phyloP scores from a whole-genome alignment of 92 coral and sea anemone species.

The Isaurus tuberculatus region DNA sequence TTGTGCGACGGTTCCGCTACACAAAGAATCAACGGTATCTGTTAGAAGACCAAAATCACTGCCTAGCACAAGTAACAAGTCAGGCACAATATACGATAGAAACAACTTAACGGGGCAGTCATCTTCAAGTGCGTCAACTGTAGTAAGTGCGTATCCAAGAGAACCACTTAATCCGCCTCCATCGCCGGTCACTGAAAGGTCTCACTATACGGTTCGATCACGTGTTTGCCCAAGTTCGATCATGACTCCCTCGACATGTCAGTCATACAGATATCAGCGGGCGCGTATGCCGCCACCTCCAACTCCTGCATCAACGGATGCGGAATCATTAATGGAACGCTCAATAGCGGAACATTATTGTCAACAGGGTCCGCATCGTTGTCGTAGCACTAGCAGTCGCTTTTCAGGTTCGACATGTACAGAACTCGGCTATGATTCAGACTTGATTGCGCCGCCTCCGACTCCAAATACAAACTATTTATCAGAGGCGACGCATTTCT shows the following conservation, averaged over 20 bases:
- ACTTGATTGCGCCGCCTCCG: conserved; percentile 95
- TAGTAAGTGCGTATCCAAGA: conserved; percentile 81
- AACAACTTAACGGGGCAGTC: conserved; percentile 93
- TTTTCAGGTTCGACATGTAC: conserved; percentile 72
- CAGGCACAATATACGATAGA: conserved; percentile 93
- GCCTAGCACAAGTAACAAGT: conserved; percentile 74
- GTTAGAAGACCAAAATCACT: conserved; percentile 63
- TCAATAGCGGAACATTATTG: conserved; percentile 69
- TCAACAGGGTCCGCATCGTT: conserved; percentile 75
- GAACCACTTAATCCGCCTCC: conserved; percentile 97
- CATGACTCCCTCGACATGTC: conserved; percentile 92
- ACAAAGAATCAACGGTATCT: conserved; percentile 70
- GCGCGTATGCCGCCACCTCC: conserved; percentile 95
- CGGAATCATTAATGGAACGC: conserved; percentile 78
- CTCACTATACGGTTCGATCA: conserved; percentile 84
- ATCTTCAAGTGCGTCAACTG: conserved; percentile 88
- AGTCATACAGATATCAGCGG: conserved; percentile 84
- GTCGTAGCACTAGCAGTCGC: conserved; percentile 70
- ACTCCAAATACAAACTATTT: conserved; percentile 97
- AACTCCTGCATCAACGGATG: conserved; percentile 92
- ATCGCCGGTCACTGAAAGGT: conserved; percentile 96
- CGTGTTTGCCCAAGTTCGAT: conserved; percentile 85
- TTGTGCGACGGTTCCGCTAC: conserved; percentile 61
- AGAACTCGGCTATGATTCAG: conserved; percentile 84
- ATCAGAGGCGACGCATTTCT: conserved; percentile 93